Percentiles rank a stretch among this genome's conserved stretches.
These are phyloP conservation scores for Petrosia ficiformis DNA, from an alignment of 37 sponge, comb jelly and placozoan genomes.

Conservation along the genomic window DNA sequence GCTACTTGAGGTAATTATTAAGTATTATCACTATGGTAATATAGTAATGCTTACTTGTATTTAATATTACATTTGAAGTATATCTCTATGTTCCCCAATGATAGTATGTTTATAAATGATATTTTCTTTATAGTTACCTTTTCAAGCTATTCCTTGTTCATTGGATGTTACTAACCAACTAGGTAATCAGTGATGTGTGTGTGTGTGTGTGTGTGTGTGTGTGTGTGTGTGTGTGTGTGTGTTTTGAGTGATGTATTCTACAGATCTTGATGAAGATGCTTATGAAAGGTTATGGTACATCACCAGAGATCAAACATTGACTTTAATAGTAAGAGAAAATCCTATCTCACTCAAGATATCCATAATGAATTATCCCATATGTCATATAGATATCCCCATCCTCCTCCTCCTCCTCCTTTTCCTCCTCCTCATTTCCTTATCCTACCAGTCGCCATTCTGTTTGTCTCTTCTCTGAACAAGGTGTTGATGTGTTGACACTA, in stretches of 20 bases:
- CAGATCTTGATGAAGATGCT: not conserved
- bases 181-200: not conserved
- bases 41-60: not conserved
- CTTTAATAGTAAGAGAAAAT: too few species aligned
- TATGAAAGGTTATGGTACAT: not conserved
- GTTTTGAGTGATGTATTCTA: not conserved
- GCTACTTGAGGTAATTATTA: constrained; percentile 5
- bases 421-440: not conserved
- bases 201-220: not conserved
- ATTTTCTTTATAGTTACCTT: constrained; percentile 27
- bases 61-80: not conserved
- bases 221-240: not conserved
- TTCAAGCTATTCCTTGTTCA: constrained; percentile 40
- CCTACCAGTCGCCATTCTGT: not conserved
- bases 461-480: too few species aligned
- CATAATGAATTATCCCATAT: too few species aligned
- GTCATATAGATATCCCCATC: too few species aligned
- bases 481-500: too few species aligned
- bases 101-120: not conserved
- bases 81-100: too few species aligned
- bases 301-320: not conserved
- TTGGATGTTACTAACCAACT: not conserved
- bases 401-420: too few species aligned
- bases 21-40: not conserved
- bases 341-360: too few species aligned